Evolutionary conservation across 2,888 invertebrate species (phyloP).

Genomic region (Ctena decussata): DNA sequence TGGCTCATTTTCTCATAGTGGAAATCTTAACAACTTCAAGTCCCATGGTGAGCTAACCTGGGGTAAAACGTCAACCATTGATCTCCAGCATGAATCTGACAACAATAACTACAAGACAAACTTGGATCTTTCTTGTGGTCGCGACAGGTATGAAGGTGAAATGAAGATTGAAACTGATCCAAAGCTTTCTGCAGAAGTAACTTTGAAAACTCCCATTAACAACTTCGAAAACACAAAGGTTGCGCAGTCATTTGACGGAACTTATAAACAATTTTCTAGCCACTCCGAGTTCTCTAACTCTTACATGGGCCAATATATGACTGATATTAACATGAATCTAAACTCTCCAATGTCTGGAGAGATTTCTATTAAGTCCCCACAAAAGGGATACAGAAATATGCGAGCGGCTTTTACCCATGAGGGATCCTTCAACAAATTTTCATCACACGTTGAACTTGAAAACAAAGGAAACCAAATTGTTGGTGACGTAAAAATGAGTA

Average conservation of each 20-base stretch:
- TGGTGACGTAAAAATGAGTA: constrained; percentile 35
- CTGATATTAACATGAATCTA: constrained; percentile 17
- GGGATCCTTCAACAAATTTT: constrained; percentile 22
- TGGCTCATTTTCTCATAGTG: constrained; percentile 24
- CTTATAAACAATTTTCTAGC: constrained; percentile 18
- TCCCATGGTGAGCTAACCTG: constrained; percentile 33
- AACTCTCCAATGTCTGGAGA: neutral
- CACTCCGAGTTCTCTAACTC: constrained; percentile 33
- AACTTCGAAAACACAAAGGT: constrained; percentile 20
- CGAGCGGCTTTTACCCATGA: constrained; percentile 38
- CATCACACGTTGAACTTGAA: constrained; percentile 32
- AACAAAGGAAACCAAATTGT: constrained; percentile 6
- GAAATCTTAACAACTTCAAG: constrained; percentile 26
- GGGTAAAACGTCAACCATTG: constrained; percentile 17
- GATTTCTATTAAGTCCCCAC: constrained; percentile 35
- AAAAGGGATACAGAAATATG: constrained; percentile 41
- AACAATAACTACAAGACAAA: neutral
- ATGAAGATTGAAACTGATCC: constrained; percentile 29
- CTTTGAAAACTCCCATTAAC: constrained; percentile 35
- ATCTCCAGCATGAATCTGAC: constrained; percentile 34
- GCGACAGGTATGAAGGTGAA: constrained; percentile 5
- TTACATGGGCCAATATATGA: constrained; percentile 17
- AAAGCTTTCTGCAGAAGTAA: constrained; percentile 18
- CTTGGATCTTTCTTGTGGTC: constrained; percentile 26
- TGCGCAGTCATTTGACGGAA: constrained; percentile 35